Conservation (phyloP, 2,113 vertebrate species). For the Coregonus clupeaformis region DNA sequence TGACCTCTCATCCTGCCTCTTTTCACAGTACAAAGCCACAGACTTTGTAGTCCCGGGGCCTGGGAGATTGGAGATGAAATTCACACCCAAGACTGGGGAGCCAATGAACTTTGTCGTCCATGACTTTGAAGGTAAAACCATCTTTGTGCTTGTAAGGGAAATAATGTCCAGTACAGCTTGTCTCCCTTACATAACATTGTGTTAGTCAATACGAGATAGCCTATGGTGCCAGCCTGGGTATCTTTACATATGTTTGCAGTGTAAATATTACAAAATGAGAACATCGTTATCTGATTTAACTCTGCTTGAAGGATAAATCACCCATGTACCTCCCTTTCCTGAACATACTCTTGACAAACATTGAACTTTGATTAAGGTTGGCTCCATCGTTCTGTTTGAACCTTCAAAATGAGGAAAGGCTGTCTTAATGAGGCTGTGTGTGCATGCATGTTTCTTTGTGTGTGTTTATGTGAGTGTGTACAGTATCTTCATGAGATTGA, state of each 20-base stretch:
- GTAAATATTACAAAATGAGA: conserved; percentile 15
- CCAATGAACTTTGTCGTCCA: conserved; percentile 83
- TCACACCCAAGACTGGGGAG: conserved; percentile 81
- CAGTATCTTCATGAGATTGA: neutral
- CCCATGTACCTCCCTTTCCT: neutral
- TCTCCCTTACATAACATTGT: neutral
- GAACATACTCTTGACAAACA: conserved; percentile 16
- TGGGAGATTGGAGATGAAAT: conserved; percentile 92
- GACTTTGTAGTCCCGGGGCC: conserved; percentile 96
- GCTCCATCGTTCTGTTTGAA: neutral
- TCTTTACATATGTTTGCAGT: conserved; percentile 14
- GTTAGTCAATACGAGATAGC: neutral
- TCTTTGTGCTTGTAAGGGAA: too few species aligned
- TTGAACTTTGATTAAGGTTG: neutral
- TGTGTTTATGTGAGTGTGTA: neutral
- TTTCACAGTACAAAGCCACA: conserved; percentile 90
- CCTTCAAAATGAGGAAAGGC: too few species aligned
- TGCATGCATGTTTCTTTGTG: neutral
- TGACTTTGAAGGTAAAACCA: conserved; percentile 83
- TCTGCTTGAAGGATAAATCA: neutral
- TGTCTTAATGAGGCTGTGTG: neutral
- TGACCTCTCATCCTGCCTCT: neutral
- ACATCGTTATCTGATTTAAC: neutral
- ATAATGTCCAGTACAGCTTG: neutral
- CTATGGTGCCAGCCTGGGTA: neutral